Base-by-base conservation (phyloP, 2,797 vertebrate genomes). In the Sarcoramphus papa region DNA sequence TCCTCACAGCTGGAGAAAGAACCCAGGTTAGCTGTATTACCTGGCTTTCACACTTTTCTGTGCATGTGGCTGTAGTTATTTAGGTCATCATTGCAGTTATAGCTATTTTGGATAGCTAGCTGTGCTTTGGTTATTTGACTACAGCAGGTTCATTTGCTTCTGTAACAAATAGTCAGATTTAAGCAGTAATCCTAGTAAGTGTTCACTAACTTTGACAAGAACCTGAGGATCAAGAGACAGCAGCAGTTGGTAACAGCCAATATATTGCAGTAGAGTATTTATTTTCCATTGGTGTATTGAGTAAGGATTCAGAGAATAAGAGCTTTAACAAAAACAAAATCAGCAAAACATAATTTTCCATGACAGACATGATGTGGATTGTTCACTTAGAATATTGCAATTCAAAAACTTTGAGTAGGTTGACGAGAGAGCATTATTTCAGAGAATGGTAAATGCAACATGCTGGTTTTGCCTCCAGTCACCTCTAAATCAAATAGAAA, bases 391-490 rank as follows among this genome's bases (percentile, higher is more conserved):
- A 97, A 94, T 75, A 50, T 73, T 95, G 41, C 94, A 92, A 75
- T 96, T 95, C 81, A 93, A 93, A 96, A 97, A 85, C 92, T 96
- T 94, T 72, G 90, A 86, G 90, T 93, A 93, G 91, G 86, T 68
- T 94, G 93, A 95, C 91, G 86, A 96, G 96, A 96, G 91, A 94
- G 77, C 87, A 87, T 94, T 97, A 97, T 95, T 97, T 94, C 92
- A 93, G 88, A 94, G 86, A 95, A 86, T 75, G 80, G 70, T 91
- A 94, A 96, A 88, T 85, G 84, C 77, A 95, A 83, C 91, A 82
- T 92, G 92, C 60, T 95, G 92, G 63, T 69, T 96, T 96, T 95
- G 76, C 80, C 82, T 97, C 35, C 19, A 91, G 87, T 96, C 91
- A 92, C 85, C 95, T 95, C 65, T 92, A 80, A 95, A 72, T 98